A percentile compares a stretch with the other conserved stretches of the same genome.
Evolutionary conservation across 2,797 vertebrate genomes (phyloP).

Genomic region (Petrocephalus schoutedeni): DNA sequence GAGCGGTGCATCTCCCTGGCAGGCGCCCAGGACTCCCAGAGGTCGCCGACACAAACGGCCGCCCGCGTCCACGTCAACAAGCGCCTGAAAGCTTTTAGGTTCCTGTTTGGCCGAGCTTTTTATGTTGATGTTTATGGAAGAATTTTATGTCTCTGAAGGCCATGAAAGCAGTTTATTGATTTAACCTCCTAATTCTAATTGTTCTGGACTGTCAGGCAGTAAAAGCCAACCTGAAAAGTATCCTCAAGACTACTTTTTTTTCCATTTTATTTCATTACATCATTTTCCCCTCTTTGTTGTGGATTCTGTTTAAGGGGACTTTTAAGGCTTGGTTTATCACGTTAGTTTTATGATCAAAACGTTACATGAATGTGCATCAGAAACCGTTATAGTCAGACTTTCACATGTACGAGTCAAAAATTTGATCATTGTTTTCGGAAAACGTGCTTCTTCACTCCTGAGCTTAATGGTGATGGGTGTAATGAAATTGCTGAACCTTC

Average conservation of each 20-base stretch:
- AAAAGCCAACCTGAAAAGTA: background rate
- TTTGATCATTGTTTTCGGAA: background rate
- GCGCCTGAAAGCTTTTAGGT: background rate
- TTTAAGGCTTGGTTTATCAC: background rate
- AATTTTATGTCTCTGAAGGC: conserved; percentile 8
- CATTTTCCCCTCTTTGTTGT: background rate
- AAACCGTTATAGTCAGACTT: background rate
- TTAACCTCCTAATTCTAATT: conserved; percentile 9
- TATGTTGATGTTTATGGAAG: conserved; percentile 17
- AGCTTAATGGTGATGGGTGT: background rate
- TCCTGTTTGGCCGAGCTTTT: background rate
- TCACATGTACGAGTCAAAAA: background rate
- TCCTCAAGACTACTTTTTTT: background rate
- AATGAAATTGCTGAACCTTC: background rate
- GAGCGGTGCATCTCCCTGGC: background rate
- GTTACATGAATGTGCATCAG: background rate
- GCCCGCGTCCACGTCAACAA: background rate
- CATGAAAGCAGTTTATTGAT: conserved; percentile 21
- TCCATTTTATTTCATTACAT: background rate
- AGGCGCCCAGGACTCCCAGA: background rate
- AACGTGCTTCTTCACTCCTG: background rate
- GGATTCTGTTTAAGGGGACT: background rate
- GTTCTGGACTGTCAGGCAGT: background rate
- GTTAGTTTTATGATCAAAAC: background rate
- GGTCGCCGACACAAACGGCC: background rate